Base-by-base conservation (phyloP, 2,888 invertebrate species). In the Limnephilus auricula region DNA sequence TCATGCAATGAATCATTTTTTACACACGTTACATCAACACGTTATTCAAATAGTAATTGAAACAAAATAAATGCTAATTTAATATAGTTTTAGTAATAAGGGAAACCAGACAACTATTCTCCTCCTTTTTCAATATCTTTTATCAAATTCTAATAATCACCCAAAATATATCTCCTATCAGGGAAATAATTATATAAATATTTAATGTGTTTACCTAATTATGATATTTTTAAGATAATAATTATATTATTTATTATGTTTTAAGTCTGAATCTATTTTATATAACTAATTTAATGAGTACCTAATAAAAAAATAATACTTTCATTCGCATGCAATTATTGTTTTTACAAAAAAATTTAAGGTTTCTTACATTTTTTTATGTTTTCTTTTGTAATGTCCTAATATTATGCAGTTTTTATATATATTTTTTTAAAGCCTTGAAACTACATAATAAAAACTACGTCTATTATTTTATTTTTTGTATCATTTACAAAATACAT, bases 21-120 rank as follows among this genome's bases (percentile, higher is more conserved):
- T 89, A 86, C 32, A 87, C 31, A 78, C 65, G 25, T 31, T 32
- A 65, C 45, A 65, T 31, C 25, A 25, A 78, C 50, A 87, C 31
- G 32, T 87, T 65, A 34, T 25, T 87, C 30, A 12, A 34, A 65
- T 78, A 32, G 9, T 25, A 25, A 32, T 2, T 34, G 25, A 30
- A 87, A 87, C 30, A 85, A 34, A 85, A 45, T 40, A 32, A 82
- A 10, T 34, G 9, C 34, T 34, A 82, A 10, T 65, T 25, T 25
- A 32, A 32, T 34, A 34, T 12, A 82, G 34, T 82, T 25, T 18
- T 34, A 34, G 34, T 32, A 82, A 15, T 85, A 87, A 92, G 92
- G 93, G 92, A 93, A 92, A 92, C 92, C 92, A 93, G 92, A 92
- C 88, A 90, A 93, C 92, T 89, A 90, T 92, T 91, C 92, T 91